Base-by-base conservation (phyloP, 1,140 invertebrate genomes). In the Drosophila busckii region DNA sequence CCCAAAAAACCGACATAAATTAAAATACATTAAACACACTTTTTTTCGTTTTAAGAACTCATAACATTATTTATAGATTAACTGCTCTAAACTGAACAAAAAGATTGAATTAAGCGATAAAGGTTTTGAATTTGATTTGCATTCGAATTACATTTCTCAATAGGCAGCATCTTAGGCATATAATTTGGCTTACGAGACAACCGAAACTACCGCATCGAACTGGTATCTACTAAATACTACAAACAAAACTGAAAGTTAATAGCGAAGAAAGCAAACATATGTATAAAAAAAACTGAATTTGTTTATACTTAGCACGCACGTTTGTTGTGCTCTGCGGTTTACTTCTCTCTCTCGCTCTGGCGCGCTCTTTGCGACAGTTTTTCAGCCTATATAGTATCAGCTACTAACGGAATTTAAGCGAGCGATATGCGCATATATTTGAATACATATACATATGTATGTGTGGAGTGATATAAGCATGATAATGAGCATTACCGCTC, bases 401-500 rank as follows among this genome's bases (percentile, higher is more conserved):
- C 29, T 37, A 35, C 29, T 50, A 42, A 22, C 38, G 34, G 19
- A 58, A 35, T 52, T 35, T 26, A 35, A 35, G 40, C 55, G 38
- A 53, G 20, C 9, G n/a, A 19, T 44, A 9, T 31, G 17, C 12
- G n/a, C 20, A 41, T 28, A 34, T 42, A 5, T 40, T n/a, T 32
- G n/a, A 2, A 44, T 22, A 12, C 5, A 22, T 35, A 22, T 45
- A 37, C 12, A 15, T 3, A 45, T 22, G 19, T 46, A 26, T 38
- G 2, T n/a, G n/a, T 49, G 17, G 12, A 28, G 20, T 15, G 20
- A 25, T 40, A 2, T 29, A 19, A 3, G 16, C 17, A 41, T 28
- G 56, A 38, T 46, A 45, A 58, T 52, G 32, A 32, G 48, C 10
- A 31, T 53, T 60, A 60, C 56, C 12, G 56, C 61, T 60, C 12